Base-by-base conservation (phyloP, 2,888 invertebrate species). In the Tupiocoris notatus region DNA sequence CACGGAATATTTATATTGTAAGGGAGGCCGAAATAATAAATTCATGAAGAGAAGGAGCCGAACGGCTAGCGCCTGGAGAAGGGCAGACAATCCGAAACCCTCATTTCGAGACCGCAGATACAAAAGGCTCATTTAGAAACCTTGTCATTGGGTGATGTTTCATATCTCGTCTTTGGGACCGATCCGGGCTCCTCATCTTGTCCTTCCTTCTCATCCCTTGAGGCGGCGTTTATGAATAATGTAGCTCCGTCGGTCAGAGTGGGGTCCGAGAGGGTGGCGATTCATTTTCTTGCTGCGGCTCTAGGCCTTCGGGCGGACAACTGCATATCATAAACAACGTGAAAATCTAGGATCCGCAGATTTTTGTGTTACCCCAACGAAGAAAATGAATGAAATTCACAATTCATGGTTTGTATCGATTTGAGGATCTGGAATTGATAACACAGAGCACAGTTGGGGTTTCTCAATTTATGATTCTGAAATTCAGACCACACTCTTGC, bases 141-240 rank as follows among this genome's bases (percentile, higher is more conserved):
- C 67, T 67, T 67, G 67, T 70, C 70, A 70, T 59, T 70, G 70
- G 65, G 70, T 70, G 70, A 70, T 70, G 70, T 70, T 70, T 70
- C 70, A 70, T 70, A 68, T 68, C 39, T 39, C 6, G 39, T 39
- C 39, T 12, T 12, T 39, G 22, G 58, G 18, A 67, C 67, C 58
- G 67, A 25, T 56, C 58, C 57, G 58, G 57, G 70, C 59, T 70
- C 59, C 70, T 58, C 59, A 68, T 68, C 39, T 39, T 39, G 39
- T 39, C 39, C 39, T 12, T 63, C 16, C 70, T 59, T 59, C 59
- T 18, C 73, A 63, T 73, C 73, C 73, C 73, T 73, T 54, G 73
- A 54, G 73, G 73, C 73, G 73, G 73, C 76, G 68, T 62, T 70
- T 68, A 76, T 76, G 76, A 76, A 76, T 76, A 76, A 76, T 76